Base-by-base conservation (phyloP, 1,140 invertebrate species). In the Drosophila rhopaloa region DNA sequence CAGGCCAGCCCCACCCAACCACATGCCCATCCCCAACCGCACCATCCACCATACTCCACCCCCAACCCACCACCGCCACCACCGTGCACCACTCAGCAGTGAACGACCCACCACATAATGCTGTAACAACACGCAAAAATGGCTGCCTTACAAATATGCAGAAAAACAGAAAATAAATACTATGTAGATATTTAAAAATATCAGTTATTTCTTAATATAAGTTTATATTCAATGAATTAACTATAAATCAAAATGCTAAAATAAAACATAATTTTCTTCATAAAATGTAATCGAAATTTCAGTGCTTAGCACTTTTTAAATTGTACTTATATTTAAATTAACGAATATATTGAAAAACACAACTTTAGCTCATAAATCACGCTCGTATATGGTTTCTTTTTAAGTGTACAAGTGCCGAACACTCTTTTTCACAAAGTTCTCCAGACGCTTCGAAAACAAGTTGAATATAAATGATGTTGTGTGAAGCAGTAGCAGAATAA, bases 381-480 rank as follows among this genome's bases (percentile, higher is more conserved):
- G 0, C 0, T 8, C 5, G 27, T 40, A 7, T 2, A 19, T 13
- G 14, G 29, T 32, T 62, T 58, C 13, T 62, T 73, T 37, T 5
- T n/a, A 13, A 51, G 62, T 38, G 44, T 41, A 38, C 14, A 47
- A 14, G 8, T 0, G 7, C 14, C 41, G 35, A 19, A 41, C 9
- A 10, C 46, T 14, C 37, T 29, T 56, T 63, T 51, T 40, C 32
- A 10, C 50, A 53, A 74, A 61, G 16, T 53, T 60, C 73, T 53
- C 59, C 71, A 79, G 83, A 83, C 83, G 65, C 67, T 78, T 77
- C 70, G 67, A 89, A 89, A 89, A 89, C 84, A 89, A 89, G 77
- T 84, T 89, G 84, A 89, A 89, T 89, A 89, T 89, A 89, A 89
- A 89, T 89, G 85, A 89, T 89, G 84, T 84, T 89, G 81, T 84